Evolutionary conservation across 2,113 vertebrate genomes (phyloP), one percentile per base, ranked within the genome.

Genomic region (Muntiacus muntjak): DNA sequence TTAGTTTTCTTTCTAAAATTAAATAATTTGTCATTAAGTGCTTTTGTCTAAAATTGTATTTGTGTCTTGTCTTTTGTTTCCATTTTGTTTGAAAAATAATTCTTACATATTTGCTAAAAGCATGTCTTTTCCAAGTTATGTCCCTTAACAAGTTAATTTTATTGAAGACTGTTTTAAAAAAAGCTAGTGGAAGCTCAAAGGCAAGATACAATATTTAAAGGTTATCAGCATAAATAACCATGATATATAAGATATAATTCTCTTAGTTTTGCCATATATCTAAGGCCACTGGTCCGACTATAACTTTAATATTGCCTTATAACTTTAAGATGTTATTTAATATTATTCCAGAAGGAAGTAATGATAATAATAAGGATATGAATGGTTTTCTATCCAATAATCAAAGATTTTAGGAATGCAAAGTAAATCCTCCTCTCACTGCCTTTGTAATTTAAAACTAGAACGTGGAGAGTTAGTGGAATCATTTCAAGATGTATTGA

Each of bases 21-120:
- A 83, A 76, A 43, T 84, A 60, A 83, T 43, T 62, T 83, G 33
- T 79, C 6, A 89, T 47, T 58, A 26, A 81, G 30, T 45, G 33
- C 19, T 94, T 96, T 93, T 97, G 33, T 90, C n/a, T 71, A 97
- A 91, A 67, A 47, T 84, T 71, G 43, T 52, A 43, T 84, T 84
- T 71, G 30, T 52, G 36, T 78, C 13, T 78, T 78, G 45, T 87
- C 47, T 96, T 94, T 89, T 95, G 17, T 87, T 91, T 90, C 17
- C 52, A 52, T 33, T 91, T 81, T 89, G 14, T 43, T 62, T 96
- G n/a, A 88, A 92, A 96, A 93, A 52, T 81, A 88, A 89, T 88
- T 87, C 12, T 54, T 33, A 43, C 30, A 54, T 9, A 54, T 67
- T 91, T 94, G 14, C 60, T 89, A 82, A 86, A 84, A 62, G 7